These are phyloP conservation scores for Helicoverpa armigera DNA, from an alignment of 1,140 invertebrate genomes.

Conservation along the genomic window DNA sequence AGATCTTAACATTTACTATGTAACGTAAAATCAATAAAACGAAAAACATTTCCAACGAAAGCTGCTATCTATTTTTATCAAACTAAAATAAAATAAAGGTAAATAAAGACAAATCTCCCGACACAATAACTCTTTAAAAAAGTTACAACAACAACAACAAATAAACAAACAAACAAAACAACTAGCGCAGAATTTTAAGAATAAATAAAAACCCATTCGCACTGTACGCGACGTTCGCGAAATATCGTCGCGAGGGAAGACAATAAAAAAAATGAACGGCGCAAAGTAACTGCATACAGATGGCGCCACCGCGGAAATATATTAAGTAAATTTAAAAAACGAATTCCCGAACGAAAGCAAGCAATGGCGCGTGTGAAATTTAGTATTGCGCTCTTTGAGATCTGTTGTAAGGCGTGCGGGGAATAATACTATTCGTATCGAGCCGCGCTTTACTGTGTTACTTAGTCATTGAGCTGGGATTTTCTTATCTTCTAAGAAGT, in stretches of 20 bases:
- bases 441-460: neutral
- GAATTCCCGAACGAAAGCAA: conserved; percentile 49
- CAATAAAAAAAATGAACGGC: conserved; percentile 58
- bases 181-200: conserved; percentile 14
- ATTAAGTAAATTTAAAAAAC: conserved; percentile 67
- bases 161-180: neutral
- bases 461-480: neutral
- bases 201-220: conserved; percentile 37
- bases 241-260: conserved; percentile 44
- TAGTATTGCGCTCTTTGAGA: conserved; percentile 57
- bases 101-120: neutral
- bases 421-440: conserved; percentile 17
- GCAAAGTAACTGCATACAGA: conserved; percentile 56
- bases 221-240: conserved; percentile 26
- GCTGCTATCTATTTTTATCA: too few relatives aligned
- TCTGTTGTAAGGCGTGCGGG: conserved; percentile 39
- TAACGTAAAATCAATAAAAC: too few relatives aligned
- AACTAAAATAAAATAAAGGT: neutral
- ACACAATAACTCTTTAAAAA: neutral
- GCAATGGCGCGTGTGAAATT: conserved; percentile 64
- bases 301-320: conserved; percentile 60
- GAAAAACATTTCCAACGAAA: too few relatives aligned
- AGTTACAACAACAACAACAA: neutral
- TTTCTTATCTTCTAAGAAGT: neutral
- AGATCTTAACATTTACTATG: too few relatives aligned